phyloP scores from a whole-genome alignment of 2,113 vertebrate species.

The Macrotis lagotis region DNA sequence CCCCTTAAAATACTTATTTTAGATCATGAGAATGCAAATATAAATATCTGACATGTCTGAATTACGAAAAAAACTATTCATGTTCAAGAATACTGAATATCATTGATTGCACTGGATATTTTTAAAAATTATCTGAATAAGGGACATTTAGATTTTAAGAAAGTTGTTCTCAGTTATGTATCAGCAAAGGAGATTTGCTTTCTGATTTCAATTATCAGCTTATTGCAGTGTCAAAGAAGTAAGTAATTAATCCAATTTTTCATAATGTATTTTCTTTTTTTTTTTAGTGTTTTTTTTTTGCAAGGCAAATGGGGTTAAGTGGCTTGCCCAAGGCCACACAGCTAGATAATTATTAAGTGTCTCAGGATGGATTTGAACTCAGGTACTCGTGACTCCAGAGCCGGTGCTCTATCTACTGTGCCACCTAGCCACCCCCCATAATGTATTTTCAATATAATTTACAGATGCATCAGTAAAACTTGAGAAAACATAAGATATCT shows the following conservation, averaged over 20 bases:
- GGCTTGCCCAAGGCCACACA: no score
- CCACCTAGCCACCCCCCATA: no score
- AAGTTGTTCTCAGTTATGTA: constrained; percentile 32
- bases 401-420: no score
- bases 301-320: no score
- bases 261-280: no score
- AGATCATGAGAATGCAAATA: constrained; percentile 6
- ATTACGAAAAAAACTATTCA: constrained; percentile 22
- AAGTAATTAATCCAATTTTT: constrained; percentile 49
- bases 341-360: no score
- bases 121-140: constrained; percentile 27
- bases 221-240: constrained; percentile 42
- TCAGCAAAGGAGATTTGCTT: constrained; percentile 55
- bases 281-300: no score
- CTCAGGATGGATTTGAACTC: no score
- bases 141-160: constrained; percentile 49
- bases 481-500: constrained; percentile 37
- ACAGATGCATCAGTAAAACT: constrained; percentile 56
- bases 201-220: constrained; percentile 43
- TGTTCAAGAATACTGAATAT: constrained; percentile 40
- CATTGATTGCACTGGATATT: constrained; percentile 31
- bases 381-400: no score
- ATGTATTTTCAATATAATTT: constrained; percentile 58
- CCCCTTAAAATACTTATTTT: constrained; percentile 53
- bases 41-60: constrained; percentile 22